Percentiles rank a stretch among this genome's conserved stretches.
Conservation (phyloP, 2,113 vertebrate genomes). For the Gopherus evgoodei region DNA sequence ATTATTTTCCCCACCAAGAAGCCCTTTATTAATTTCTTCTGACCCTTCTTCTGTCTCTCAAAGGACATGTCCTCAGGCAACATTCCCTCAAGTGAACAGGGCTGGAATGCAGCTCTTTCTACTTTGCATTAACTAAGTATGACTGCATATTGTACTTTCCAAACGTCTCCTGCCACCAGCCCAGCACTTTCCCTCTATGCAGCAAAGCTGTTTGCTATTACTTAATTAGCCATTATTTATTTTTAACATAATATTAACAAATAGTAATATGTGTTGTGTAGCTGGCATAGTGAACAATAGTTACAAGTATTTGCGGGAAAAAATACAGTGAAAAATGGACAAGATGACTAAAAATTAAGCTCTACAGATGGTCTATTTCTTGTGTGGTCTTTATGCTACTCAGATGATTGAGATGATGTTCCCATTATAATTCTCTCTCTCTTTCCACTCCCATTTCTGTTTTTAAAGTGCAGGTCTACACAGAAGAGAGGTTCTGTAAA, state of each 20-base stretch:
- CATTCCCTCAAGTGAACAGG: background rate
- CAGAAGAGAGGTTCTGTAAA: background rate
- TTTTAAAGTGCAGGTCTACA: background rate
- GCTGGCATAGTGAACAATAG: background rate
- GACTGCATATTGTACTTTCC: background rate
- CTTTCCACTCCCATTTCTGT: background rate
- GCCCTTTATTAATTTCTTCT: background rate
- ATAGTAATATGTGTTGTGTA: background rate
- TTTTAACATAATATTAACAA: background rate
- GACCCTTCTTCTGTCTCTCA: too few species aligned
- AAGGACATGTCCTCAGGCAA: background rate
- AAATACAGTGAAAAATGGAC: background rate
- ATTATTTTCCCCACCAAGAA: background rate
- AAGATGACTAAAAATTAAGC: background rate
- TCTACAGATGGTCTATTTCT: background rate
- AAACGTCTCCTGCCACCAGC: background rate
- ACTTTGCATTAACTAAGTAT: background rate
- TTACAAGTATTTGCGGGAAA: conserved; percentile 2
- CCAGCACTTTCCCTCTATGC: background rate
- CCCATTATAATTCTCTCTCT: background rate
- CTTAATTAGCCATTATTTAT: background rate
- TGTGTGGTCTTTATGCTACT: background rate
- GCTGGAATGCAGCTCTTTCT: background rate
- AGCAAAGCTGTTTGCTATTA: background rate
- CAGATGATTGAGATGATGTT: background rate